These are phyloP conservation scores for Forbesichthys agassizii DNA, from an alignment of 2,113 vertebrate genomes.

Conservation along the genomic window DNA sequence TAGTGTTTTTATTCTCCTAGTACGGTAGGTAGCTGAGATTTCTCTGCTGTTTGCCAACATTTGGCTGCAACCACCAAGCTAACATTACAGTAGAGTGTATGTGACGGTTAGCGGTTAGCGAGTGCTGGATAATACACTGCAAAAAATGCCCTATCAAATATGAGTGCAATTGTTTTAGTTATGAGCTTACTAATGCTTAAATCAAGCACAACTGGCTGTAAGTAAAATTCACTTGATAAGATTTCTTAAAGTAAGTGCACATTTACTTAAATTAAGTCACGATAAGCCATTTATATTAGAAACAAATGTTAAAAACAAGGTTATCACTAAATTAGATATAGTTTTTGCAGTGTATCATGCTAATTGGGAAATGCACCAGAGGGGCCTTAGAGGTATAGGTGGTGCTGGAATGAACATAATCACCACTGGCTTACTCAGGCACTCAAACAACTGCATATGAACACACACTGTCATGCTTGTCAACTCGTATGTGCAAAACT, in stretches of 20 bases:
- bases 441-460: neutral
- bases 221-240: too few relatives aligned
- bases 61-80: conserved; percentile 47
- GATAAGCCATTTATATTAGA: too few relatives aligned
- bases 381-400: conserved; percentile 60
- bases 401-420: conserved; percentile 47
- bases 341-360: conserved; percentile 39
- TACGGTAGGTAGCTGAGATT: neutral
- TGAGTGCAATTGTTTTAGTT: too few relatives aligned
- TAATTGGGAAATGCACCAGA: conserved; percentile 60
- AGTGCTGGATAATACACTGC: conserved; percentile 48
- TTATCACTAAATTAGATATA: too few relatives aligned
- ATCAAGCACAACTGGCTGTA: too few relatives aligned
- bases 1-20: conserved; percentile 23
- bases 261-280: too few relatives aligned
- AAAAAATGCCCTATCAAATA: too few relatives aligned
- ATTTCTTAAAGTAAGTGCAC: too few relatives aligned
- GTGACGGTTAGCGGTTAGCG: conserved; percentile 45
- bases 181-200: too few relatives aligned
- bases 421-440: neutral
- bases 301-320: too few relatives aligned
- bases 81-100: conserved; percentile 55
- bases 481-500: neutral
- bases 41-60: conserved; percentile 42
- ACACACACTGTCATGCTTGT: conserved; percentile 39